A percentile compares a stretch with the other conserved stretches of the same genome.
phyloP scores from a whole-genome alignment of 2,113 vertebrate species.

The Chlorodrepanis virens region DNA sequence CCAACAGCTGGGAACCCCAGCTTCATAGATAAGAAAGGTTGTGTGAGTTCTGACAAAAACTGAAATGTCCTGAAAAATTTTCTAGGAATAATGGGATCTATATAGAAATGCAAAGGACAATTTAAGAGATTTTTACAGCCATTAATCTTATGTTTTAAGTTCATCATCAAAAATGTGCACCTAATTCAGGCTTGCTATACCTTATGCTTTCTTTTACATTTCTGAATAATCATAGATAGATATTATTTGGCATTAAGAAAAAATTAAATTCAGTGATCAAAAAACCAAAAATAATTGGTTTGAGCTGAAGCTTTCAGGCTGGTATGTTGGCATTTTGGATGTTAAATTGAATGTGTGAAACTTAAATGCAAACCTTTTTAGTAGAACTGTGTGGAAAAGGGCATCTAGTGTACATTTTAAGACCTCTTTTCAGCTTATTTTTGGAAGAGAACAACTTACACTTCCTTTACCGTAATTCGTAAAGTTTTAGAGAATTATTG shows the following conservation, averaged over 20 bases:
- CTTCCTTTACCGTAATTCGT: neutral
- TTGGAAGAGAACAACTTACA: neutral
- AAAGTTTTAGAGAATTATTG: conserved; percentile 7
- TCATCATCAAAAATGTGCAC: conserved; percentile 42
- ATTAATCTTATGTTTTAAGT: conserved; percentile 70
- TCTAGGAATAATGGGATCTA: conserved; percentile 69
- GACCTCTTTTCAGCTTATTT: neutral
- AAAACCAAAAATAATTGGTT: conserved; percentile 34
- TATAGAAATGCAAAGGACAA: conserved; percentile 62
- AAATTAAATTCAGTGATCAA: conserved; percentile 52
- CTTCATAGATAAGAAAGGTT: conserved; percentile 72
- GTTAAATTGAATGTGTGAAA: neutral
- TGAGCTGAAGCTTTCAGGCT: neutral
- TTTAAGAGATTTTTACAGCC: conserved; percentile 58
- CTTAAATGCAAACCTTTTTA: conserved; percentile 8
- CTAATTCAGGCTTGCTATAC: conserved; percentile 23
- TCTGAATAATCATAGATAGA: neutral
- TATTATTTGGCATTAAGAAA: neutral
- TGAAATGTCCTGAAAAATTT: conserved; percentile 56
- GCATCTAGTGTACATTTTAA: neutral
- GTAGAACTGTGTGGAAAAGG: neutral
- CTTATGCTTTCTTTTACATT: conserved; percentile 14
- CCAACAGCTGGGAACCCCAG: conserved; percentile 70
- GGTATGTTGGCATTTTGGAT: neutral
- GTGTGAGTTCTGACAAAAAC: conserved; percentile 59